Conservation (phyloP, 2,113 vertebrate species). For the Dipodomys ordii region DNA sequence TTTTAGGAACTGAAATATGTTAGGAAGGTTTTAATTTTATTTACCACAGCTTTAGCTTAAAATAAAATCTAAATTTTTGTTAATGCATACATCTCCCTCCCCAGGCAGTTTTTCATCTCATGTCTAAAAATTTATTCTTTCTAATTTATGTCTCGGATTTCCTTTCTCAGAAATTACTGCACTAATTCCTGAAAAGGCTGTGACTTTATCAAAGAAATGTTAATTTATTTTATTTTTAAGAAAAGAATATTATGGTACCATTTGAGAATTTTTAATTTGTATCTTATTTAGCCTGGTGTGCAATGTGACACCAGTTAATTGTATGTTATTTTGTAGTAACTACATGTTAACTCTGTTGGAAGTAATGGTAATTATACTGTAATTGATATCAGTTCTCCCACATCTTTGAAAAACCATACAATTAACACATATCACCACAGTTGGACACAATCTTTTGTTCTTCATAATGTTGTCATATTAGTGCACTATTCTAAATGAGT, state of each 20-base stretch:
- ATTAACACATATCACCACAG: conserved; percentile 83
- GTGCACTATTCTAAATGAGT: conserved; percentile 59
- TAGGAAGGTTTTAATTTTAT: conserved; percentile 42
- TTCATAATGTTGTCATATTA: conserved; percentile 56
- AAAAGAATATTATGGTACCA: conserved; percentile 63
- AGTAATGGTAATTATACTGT: conserved; percentile 84
- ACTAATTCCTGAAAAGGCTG: conserved; percentile 35
- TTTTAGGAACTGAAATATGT: conserved; percentile 5
- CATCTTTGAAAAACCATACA: conserved; percentile 81
- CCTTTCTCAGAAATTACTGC: conserved; percentile 14
- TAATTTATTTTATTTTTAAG: conserved; percentile 58
- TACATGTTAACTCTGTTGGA: conserved; percentile 85
- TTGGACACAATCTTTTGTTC: conserved; percentile 78
- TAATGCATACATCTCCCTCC: not conserved
- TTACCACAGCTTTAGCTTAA: conserved; percentile 27
- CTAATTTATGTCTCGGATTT: conserved; percentile 3
- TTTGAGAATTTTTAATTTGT: conserved; percentile 81
- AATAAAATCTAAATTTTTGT: conserved; percentile 15
- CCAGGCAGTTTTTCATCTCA: not conserved
- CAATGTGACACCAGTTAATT: conserved; percentile 84
- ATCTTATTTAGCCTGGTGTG: conserved; percentile 81
- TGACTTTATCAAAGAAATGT: conserved; percentile 61
- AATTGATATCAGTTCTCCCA: conserved; percentile 83
- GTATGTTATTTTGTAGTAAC: conserved; percentile 80
- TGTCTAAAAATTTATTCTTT: not conserved